These are phyloP conservation scores for Tubulanus polymorphus DNA, from an alignment of 2,888 invertebrate genomes.

Conservation along the genomic window DNA sequence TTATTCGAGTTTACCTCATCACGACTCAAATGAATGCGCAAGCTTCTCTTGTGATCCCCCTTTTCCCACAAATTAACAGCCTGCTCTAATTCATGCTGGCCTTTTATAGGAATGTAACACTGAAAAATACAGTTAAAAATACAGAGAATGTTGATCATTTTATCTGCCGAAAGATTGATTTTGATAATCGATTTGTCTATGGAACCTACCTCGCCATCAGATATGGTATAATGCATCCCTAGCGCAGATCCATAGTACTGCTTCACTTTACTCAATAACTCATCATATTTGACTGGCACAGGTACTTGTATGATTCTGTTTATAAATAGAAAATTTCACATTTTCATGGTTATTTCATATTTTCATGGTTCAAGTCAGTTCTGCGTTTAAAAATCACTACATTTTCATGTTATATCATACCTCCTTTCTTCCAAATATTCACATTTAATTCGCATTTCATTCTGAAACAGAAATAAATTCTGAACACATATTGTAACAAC, in stretches of 20 bases:
- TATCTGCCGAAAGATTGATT: not conserved
- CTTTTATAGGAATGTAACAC: constrained; percentile 43
- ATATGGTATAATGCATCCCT: constrained; percentile 39
- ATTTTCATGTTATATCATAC: constrained; percentile 20
- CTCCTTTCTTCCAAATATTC: constrained; percentile 42
- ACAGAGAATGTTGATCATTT: too few species aligned
- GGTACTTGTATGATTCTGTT: constrained; percentile 35
- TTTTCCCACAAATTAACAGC: constrained; percentile 49
- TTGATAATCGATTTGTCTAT: not conserved
- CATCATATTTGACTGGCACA: constrained; percentile 36
- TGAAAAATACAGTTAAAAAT: constrained; percentile 20
- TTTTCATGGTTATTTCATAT: not conserved
- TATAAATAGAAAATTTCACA: constrained; percentile 1
- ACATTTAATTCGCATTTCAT: constrained; percentile 37
- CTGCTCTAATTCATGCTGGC: constrained; percentile 45
- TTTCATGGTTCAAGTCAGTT: not conserved
- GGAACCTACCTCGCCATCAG: constrained; percentile 40
- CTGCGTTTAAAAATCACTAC: not conserved
- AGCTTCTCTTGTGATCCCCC: constrained; percentile 37
- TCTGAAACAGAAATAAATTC: constrained; percentile 24
- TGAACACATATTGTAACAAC: too few species aligned
- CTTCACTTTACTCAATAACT: constrained; percentile 33
- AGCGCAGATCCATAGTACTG: constrained; percentile 40
- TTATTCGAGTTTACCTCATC: too few species aligned
- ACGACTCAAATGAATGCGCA: constrained; percentile 23